Conservation (phyloP, 2,113 vertebrate genomes). For the Eulacestoma nigropectus region DNA sequence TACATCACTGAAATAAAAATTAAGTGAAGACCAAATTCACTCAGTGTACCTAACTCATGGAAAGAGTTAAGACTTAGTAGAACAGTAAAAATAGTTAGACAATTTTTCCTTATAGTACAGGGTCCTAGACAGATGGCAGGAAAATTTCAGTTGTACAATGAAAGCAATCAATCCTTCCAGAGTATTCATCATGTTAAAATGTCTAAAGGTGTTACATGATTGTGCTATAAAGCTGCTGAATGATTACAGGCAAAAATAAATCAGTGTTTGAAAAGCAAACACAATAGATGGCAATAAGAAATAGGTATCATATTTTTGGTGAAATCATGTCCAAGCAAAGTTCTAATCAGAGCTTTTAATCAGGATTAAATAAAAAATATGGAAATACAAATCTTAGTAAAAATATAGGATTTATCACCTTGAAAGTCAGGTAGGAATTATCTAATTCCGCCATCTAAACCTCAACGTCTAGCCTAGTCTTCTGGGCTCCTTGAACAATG, state of each 20-base stretch:
- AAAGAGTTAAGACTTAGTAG: background rate
- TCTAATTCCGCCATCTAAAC: background rate
- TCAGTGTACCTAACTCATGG: background rate
- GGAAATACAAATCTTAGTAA: constrained; percentile 16
- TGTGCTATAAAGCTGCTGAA: background rate
- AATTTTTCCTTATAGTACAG: background rate
- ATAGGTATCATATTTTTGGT: background rate
- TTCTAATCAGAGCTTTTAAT: background rate
- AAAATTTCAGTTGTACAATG: constrained; percentile 41
- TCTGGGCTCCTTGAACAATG: background rate
- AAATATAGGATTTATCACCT: background rate
- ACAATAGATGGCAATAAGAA: constrained; percentile 26
- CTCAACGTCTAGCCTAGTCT: background rate
- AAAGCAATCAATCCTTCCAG: constrained; percentile 41
- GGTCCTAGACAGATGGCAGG: background rate
- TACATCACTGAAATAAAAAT: background rate
- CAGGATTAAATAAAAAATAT: constrained; percentile 1
- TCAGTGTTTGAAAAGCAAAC: constrained; percentile 55
- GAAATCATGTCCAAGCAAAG: background rate
- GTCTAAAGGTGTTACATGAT: constrained; percentile 22
- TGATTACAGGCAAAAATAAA: constrained; percentile 37
- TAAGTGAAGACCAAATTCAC: background rate
- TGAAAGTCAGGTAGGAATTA: background rate
- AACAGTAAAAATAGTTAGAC: background rate
- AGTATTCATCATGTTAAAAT: constrained; percentile 42